Evolutionary conservation across 2,888 invertebrate species (phyloP).

Genomic region (Rotaria magnacalcarata): DNA sequence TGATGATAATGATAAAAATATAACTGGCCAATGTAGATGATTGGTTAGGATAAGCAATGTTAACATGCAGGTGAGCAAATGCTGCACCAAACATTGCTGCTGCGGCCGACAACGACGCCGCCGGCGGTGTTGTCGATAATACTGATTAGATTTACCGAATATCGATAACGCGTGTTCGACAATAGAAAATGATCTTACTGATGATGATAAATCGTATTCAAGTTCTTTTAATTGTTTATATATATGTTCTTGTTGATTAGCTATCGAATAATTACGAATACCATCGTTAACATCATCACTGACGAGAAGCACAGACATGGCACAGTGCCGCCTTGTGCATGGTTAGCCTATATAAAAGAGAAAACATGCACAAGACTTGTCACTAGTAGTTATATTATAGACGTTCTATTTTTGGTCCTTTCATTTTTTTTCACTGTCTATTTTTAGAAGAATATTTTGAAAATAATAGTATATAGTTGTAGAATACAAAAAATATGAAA

Average conservation of each 20-base stretch:
- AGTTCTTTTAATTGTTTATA: slow-evolving; percentile 29
- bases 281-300: slow-evolving; percentile 16
- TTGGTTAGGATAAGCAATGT: slow-evolving; percentile 19
- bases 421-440: too few species aligned
- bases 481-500: too few species aligned
- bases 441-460: too few species aligned
- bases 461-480: too few species aligned
- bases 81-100: slow-evolving; percentile 29
- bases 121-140: slow-evolving; percentile 15
- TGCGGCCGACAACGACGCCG: slow-evolving; percentile 5
- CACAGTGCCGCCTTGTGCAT: slow-evolving; percentile 11
- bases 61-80: slow-evolving; percentile 24
- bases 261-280: neutral
- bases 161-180: neutral
- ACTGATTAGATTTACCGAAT: neutral
- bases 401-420: too few species aligned
- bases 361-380: too few species aligned
- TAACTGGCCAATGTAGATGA: slow-evolving; percentile 24
- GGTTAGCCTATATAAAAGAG: neutral
- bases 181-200: neutral
- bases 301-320: slow-evolving; percentile 25
- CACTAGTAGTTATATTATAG: too few species aligned
- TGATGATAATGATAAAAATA: slow-evolving; percentile 33
- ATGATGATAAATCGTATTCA: slow-evolving; percentile 13
- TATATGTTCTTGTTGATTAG: neutral